Evolutionary conservation across 2,797 vertebrate genomes (phyloP), one percentile per base, ranked within the genome.

Genomic region (Poeciliopsis gracilis): DNA sequence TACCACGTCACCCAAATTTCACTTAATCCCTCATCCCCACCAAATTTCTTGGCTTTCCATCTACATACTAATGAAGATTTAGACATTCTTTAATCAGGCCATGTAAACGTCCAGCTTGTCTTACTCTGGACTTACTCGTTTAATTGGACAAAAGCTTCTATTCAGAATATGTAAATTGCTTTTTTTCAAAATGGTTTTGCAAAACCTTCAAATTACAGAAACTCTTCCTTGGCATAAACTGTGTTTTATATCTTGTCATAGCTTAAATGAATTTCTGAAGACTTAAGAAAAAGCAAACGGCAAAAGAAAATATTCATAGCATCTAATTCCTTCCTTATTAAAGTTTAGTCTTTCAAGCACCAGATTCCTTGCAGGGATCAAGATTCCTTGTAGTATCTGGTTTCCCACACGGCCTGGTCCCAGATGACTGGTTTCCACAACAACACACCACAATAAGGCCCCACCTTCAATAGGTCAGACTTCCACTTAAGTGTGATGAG

Each of bases 401-500:
- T 51, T 84, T 91, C 79, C 81, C 74, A 82, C 77, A 66, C 70
- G 45, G 73, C 41, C 69, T 78, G 47, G 53, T 83, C 73, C 82
- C 51, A 76, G 71, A 77, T 84, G 75, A 57, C 63, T 80, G 76
- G 77, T 89, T 82, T 75, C 79, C 80, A 83, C 11, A 69, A 55
- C 78, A 80, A 82, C 77, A 23, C 45, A 38, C 75, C 36, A 55
- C 82, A 36, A 75, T 20, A 75, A 67, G 53, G 41, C 77, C 28
- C 66, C 57, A 59, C 53, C 63, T 85, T 86, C 79, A 67, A 51
- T 78, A 53, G 45, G 43, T 33, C 77, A 84, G 76, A 70, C 83
- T 82, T 83, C 59, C 79, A 81, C 84, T 86, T 80, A 47, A 84
- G 77, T 41, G 59, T 84, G 28, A 46, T 51, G 72, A 79, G 78